Conservation (phyloP, 2,113 vertebrate species). For the Cercocebus atys region DNA sequence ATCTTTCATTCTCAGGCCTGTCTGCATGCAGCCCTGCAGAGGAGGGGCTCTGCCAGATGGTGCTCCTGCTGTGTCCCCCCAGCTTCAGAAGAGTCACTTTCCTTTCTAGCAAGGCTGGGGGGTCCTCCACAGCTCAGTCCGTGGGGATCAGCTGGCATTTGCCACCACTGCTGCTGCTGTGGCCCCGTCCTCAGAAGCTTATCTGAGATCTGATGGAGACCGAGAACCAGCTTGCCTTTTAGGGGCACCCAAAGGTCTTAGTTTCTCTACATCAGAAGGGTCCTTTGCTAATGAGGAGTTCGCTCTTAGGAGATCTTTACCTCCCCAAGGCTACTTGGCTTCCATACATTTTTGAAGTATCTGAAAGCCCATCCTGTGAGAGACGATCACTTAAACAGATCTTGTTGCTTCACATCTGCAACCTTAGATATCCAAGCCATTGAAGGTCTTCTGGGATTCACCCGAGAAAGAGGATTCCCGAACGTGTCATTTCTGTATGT, state of each 20-base stretch:
- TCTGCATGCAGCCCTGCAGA: background rate
- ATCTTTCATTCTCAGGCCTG: background rate
- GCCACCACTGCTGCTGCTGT: no score
- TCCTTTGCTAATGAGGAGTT: background rate
- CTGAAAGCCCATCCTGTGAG: background rate
- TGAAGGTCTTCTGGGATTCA: background rate
- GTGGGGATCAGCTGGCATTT: rapidly evolving
- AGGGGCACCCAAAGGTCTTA: background rate
- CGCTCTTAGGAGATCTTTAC: background rate
- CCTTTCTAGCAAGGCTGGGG: no score
- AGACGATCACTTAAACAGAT: background rate
- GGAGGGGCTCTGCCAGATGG: background rate
- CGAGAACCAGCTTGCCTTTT: background rate
- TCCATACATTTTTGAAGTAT: background rate
- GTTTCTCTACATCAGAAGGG: background rate
- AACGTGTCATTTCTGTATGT: background rate
- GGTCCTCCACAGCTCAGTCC: no score
- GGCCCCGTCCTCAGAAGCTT: background rate
- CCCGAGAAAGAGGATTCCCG: background rate
- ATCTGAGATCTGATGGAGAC: no score
- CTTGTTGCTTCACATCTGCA: background rate
- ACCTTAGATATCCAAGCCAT: background rate
- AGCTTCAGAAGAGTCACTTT: background rate
- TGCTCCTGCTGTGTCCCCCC: background rate
- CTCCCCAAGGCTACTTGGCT: background rate